A percentile compares a stretch with the other conserved stretches of the same genome.
Evolutionary conservation across 2,888 invertebrate genomes (phyloP).

Genomic region (Callosobruchus maculatus): DNA sequence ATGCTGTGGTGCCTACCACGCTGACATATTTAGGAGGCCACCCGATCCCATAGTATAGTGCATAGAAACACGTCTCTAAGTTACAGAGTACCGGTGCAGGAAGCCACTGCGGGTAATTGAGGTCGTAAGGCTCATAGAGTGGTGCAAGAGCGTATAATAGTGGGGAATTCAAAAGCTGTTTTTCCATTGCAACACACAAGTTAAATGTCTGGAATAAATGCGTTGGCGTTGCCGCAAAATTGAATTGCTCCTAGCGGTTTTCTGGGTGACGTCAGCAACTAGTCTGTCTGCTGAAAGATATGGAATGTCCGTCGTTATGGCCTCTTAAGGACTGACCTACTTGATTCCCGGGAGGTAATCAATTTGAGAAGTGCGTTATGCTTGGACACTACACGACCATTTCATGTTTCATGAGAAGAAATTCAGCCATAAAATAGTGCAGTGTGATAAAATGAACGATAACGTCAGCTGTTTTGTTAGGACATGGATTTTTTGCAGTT

Average conservation of each 20-base stretch:
- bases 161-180: background rate
- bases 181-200: background rate
- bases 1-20: no score
- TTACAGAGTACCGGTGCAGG: no score
- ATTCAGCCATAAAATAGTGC: no score
- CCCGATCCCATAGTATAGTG: no score
- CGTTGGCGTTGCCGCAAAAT: background rate
- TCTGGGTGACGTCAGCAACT: background rate
- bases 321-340: background rate
- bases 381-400: background rate
- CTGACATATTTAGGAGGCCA: no score
- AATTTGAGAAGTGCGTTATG: background rate
- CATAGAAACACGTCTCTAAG: no score
- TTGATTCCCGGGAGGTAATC: background rate
- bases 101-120: background rate
- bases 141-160: background rate
- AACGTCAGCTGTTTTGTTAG: no score
- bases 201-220: background rate
- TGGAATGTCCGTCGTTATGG: background rate
- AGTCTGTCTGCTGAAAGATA: background rate
- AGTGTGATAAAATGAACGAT: no score
- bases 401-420: background rate
- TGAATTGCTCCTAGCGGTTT: background rate
- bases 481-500: no score
- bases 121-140: background rate